Evolutionary conservation across 1,140 invertebrate species (phyloP).

Genomic region (silkworm (Bombyx mori)): DNA sequence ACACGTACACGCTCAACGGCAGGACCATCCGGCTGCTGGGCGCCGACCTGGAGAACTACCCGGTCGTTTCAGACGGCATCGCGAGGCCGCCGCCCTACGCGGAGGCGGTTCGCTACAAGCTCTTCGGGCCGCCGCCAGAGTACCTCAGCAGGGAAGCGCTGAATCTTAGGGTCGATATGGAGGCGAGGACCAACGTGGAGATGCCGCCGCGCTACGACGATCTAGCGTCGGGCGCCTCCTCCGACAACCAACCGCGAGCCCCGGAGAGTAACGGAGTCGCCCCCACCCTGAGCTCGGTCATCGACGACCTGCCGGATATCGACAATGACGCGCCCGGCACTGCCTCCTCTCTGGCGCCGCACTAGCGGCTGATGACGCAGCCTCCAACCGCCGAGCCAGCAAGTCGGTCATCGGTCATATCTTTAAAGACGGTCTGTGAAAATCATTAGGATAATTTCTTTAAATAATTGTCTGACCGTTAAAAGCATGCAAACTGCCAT

Average conservation of each 20-base stretch:
- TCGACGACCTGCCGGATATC: slow-evolving; percentile 5
- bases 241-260: background rate
- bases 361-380: too few relatives aligned
- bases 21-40: slow-evolving; percentile 55
- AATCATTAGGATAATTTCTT: too few relatives aligned
- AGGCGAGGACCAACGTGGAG: slow-evolving; percentile 46
- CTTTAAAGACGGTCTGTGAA: too few relatives aligned
- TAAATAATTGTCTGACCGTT: too few relatives aligned
- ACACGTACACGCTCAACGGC: slow-evolving; percentile 61
- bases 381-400: too few relatives aligned
- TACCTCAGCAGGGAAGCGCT: slow-evolving; percentile 70
- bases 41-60: slow-evolving; percentile 52
- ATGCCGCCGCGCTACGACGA: slow-evolving; percentile 59
- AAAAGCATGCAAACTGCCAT: too few relatives aligned
- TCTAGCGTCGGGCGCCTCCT: slow-evolving; percentile 20
- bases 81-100: slow-evolving; percentile 71
- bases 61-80: slow-evolving; percentile 42
- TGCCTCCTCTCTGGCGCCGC: background rate
- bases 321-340: slow-evolving; percentile 1
- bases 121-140: slow-evolving; percentile 71
- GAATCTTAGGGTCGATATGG: slow-evolving; percentile 28
- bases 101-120: slow-evolving; percentile 67
- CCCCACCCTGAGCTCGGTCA: background rate
- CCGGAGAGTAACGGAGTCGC: slow-evolving; percentile 1
- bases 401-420: too few relatives aligned